Base-by-base conservation (phyloP, 1,140 invertebrate species). In the Zaprionus capensis region DNA sequence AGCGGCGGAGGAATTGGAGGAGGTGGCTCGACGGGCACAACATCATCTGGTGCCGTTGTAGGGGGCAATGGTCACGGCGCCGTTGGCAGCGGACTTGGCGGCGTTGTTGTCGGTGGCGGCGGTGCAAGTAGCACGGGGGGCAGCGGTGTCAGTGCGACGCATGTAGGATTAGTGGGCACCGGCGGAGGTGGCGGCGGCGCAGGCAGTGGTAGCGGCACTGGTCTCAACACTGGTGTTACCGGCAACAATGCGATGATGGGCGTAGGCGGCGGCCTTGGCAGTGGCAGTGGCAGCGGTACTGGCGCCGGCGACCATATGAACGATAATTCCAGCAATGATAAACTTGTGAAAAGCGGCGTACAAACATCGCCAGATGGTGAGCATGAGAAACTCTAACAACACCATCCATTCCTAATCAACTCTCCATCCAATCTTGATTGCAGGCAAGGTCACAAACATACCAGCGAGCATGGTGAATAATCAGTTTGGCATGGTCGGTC, bases 401-500 rank as follows among this genome's bases (percentile, higher is more conserved):
- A 7, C 28, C 7, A 31, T 31, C 28, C 2, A 31, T 7, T 53
- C 17, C 17, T 22, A 46, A 38, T 14, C 1, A 7, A 36, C 11
- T n/a, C 22, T 53, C 41, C 69, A 78, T n/a, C 83, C 93, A 14
- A 41, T 14, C 49, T n/a, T 46, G 41, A 34, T 41, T 7, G n/a
- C 65, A 97, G 96, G 96, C 76, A 97, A 97, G 94, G 98, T 99
- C 77, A 98, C 98, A 87, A 99, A 99, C 94, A 99, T 99, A 94
- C 99, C 99, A 55, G 95, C 96, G 62, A 97, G 97, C 92, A 99
- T 99, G 99, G 98, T 99, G 67, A 98, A 97, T 80, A 99, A 99
- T 94, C 99, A 99, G 94, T 99, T 99, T 94, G 99, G 99, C 76
- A 99, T 99, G 94, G 98, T 99, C 71, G 99, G 99, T 36, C 94